A percentile compares a stretch with the other conserved stretches of the same genome.
phyloP scores from a whole-genome alignment of 2,113 vertebrate species.

The Gambusia affinis region DNA sequence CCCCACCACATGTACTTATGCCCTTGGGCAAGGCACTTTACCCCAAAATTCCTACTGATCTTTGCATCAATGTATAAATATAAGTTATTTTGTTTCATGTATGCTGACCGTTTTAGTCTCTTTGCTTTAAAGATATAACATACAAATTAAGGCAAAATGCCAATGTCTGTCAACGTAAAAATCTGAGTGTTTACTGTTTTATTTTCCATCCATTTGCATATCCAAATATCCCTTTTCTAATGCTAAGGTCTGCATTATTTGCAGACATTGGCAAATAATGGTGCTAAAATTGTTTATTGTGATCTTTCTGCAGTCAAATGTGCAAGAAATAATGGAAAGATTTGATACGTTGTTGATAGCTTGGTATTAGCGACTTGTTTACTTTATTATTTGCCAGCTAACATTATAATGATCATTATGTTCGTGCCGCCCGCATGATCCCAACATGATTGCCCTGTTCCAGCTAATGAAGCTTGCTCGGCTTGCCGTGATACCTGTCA shows the following conservation, averaged over 20 bases:
- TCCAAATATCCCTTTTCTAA: background rate
- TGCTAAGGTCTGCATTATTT: too few species aligned
- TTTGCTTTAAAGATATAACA: background rate
- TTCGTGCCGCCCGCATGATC: constrained; percentile 43
- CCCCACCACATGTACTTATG: too few species aligned
- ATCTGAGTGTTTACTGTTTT: background rate
- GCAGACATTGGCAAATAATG: background rate
- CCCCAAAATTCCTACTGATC: too few species aligned
- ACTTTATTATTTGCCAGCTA: constrained; percentile 44
- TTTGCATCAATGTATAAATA: too few species aligned
- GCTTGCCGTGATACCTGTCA: constrained; percentile 36
- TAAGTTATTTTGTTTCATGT: too few species aligned
- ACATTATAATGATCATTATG: constrained; percentile 51
- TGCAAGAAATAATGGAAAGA: constrained; percentile 21
- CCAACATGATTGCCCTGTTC: constrained; percentile 47
- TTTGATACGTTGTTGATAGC: constrained; percentile 16
- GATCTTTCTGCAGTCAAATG: constrained; percentile 1
- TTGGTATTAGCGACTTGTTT: constrained; percentile 38
- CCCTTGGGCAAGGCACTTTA: too few species aligned
- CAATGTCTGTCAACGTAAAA: background rate
- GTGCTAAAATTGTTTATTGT: background rate
- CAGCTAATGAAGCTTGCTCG: constrained; percentile 55
- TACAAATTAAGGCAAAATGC: background rate
- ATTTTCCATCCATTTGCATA: background rate
- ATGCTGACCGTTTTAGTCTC: background rate